Evolutionary conservation across 2,113 vertebrate genomes (phyloP), one percentile per base, ranked within the genome.

Genomic region (Callospermophilus lateralis): DNA sequence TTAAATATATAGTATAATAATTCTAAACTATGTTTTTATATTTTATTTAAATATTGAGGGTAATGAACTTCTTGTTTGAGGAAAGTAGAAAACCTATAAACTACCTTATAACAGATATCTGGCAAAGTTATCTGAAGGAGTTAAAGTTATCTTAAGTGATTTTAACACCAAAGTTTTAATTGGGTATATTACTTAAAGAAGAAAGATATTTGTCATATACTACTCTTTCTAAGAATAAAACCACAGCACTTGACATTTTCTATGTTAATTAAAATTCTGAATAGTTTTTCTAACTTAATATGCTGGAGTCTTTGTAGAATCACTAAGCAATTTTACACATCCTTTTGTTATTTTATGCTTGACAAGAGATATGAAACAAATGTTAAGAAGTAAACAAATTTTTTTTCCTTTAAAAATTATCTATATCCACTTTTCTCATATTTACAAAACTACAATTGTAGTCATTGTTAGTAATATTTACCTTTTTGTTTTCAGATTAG

Each of bases 261-360:
- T 80, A 85, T 55, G 48, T 87, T 97, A 95, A 85, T 95, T 93
- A 93, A 93, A 77, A 67, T 78, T 95, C 58, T 92, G n/a, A 96
- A 93, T 72, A 93, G 74, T 93, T 91, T 94, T 76, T 30, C 34
- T 84, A 48, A 84, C 4, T 67, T 67, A 81, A 89, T 81, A 84
- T 93, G 10, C 53, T 96, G 8, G 72, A 68, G 4, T 77, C 9
- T 90, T 63, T 87, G 9, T 93, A 34, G 6, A 89, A 74, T n/a
- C 3, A 65, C 30, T 58, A 22, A n/a, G 11, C 2, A 94, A 37
- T 78, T 93, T 89, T 67, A 93, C 30, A 89, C 11, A 76, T 53
- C 3, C 6, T 1, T 90, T 51, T 90, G 32, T 95, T 86, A 65
- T 65, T 89, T 73, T 76, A 85, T 89, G 7, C 26, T 45, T 90